Evolutionary conservation across 2,888 invertebrate species (phyloP), one percentile per base, ranked within the genome.

Genomic region (Dinocampus coccinellae): DNA sequence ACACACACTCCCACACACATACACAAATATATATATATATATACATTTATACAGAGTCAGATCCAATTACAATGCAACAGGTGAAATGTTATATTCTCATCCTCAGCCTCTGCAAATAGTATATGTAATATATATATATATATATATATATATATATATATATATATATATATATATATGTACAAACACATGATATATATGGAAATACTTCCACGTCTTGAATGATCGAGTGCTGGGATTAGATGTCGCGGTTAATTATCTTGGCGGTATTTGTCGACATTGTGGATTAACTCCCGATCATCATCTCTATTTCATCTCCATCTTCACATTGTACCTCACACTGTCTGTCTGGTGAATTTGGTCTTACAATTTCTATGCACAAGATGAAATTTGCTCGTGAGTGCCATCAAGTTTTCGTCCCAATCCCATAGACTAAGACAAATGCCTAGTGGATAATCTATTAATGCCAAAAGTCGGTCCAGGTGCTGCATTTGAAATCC

Each of bases 391-490:
- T 47, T 47, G 47, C 33, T 34, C 7, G 60, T 20, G 20, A 60
- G 34, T 60, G 6, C 34, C n/a, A 60, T 33, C 33, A 47, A 58
- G 58, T 58, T 29, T 47, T 47, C 52, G 7, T 29, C 47, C 29
- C 16, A 20, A n/a, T 20, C 16, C 10, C 58, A 66, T 42, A 62
- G 73, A 79, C 53, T 47, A 73, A 79, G 77, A 78, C 72, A 76
- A 80, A 80, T 75, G 76, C 63, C 68, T 57, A 64, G 52, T 71
- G 77, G 77, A 78, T 80, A 81, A 84, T 84, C 80, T 80, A 81
- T 83, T 81, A 83, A 80, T 80, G 76, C 77, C 73, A 76, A 74
- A 78, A 79, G 78, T 78, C 77, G 79, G 81, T 75, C 80, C 79
- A 80, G 80, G 81, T 83, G 78, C 39, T 3, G 47, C 77, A 77